Evolutionary conservation across 2,888 invertebrate genomes (phyloP), one percentile per base, ranked within the genome.

Genomic region (Cabera pusaria): DNA sequence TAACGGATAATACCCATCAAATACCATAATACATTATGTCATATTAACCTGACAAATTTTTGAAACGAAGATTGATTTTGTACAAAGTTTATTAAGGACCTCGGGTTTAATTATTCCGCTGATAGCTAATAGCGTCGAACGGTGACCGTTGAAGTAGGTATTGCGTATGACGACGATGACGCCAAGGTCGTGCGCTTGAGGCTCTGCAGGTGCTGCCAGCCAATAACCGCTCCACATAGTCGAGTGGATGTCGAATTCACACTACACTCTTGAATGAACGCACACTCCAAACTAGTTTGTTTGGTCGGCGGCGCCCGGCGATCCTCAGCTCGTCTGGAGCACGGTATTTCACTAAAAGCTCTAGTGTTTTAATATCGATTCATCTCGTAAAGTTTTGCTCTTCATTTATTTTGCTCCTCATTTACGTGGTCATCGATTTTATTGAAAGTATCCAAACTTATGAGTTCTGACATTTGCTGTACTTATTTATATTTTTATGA

Each of bases 151-250:
- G 21, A 9, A 29, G 19, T 63, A 66, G 72, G 64, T 74, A 65
- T 73, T 66, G 67, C 65, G 65, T 66, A 65, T 65, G 64, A 45
- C 56, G 52, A 33, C 56, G 52, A 40, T 54, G 65, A 50, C 56
- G 50, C 46, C 76, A 84, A 85, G 85, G 84, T 73, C 83, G 60
- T 52, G 55, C 49, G 47, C 59, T 72, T 70, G 76, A 74, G 76
- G 74, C 73, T 74, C 72, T 71, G 72, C 74, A 75, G 77, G 76
- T 76, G 72, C 63, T 52, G 49, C 31, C 35, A 46, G 49, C 52
- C 52, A 53, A 51, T 64, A 56, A 46, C 44, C 60, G 56, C 51
- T 67, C 55, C 54, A 62, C 56, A 54, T 58, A 51, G 58, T 48
- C 47, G 50, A 61, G 52, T 64, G 51, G 51, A 50, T 59, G 50